Evolutionary conservation across 2,888 invertebrate species (phyloP).

Genomic region (Osedax fenrisi): DNA sequence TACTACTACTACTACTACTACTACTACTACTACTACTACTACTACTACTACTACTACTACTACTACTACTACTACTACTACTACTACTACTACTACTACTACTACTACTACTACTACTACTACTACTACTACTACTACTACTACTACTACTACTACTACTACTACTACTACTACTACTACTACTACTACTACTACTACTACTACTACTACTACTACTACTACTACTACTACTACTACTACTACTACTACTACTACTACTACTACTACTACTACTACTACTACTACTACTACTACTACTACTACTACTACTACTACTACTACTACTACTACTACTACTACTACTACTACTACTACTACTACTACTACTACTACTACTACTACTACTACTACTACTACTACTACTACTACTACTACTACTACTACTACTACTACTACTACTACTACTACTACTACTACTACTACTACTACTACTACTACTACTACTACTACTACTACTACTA

Average conservation of each 20-base stretch:
- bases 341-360: background rate
- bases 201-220: background rate
- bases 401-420: background rate
- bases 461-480: too few relatives aligned
- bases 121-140: background rate
- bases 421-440: too few relatives aligned
- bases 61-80: background rate
- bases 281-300: background rate
- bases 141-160: background rate
- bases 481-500: too few relatives aligned
- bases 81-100: background rate
- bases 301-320: background rate
- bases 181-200: background rate
- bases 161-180: background rate
- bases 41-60: background rate
- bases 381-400: background rate
- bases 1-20: background rate
- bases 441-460: too few relatives aligned
- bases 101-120: background rate
- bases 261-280: background rate
- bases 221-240: background rate
- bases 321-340: background rate
- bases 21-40: background rate
- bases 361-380: background rate
- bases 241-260: background rate